A percentile compares a stretch with the other conserved stretches of the same genome.
These are phyloP conservation scores for Empis livida DNA, from an alignment of 2,888 invertebrate genomes.

Conservation along the genomic window DNA sequence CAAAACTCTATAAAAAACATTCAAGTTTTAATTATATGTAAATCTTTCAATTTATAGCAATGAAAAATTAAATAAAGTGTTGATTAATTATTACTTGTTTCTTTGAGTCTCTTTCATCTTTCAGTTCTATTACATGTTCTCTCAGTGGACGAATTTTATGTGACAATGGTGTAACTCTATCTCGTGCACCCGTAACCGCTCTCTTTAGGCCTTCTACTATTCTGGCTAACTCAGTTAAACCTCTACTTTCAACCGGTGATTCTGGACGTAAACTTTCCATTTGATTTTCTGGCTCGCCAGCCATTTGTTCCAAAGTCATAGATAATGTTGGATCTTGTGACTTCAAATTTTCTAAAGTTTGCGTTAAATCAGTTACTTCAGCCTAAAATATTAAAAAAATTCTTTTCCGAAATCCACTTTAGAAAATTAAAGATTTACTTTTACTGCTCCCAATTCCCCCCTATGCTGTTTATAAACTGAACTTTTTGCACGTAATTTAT, in stretches of 20 bases:
- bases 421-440: constrained; percentile 27
- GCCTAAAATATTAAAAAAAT: constrained; percentile 34
- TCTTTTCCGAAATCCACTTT: constrained; percentile 7
- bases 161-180: constrained; percentile 13
- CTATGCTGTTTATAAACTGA: constrained; percentile 69
- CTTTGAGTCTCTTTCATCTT: constrained; percentile 14
- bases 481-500: constrained; percentile 65
- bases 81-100: constrained; percentile 13
- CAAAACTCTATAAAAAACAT: background rate
- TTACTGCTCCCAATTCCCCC: constrained; percentile 58
- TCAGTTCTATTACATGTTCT: constrained; percentile 12
- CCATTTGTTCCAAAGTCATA: constrained; percentile 33
- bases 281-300: constrained; percentile 9
- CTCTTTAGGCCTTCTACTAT: constrained; percentile 14
- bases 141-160: constrained; percentile 14
- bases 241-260: constrained; percentile 11
- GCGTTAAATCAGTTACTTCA: constrained; percentile 60
- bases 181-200: constrained; percentile 12
- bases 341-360: constrained; percentile 62
- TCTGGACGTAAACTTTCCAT: constrained; percentile 1
- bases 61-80: no score
- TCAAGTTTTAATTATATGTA: background rate
- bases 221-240: constrained; percentile 14
- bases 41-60: background rate
- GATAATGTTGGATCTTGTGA: constrained; percentile 42